A percentile compares a stretch with the other conserved stretches of the same genome.
phyloP scores from a whole-genome alignment of 2,113 vertebrate species.

The Arothron firmamentum region DNA sequence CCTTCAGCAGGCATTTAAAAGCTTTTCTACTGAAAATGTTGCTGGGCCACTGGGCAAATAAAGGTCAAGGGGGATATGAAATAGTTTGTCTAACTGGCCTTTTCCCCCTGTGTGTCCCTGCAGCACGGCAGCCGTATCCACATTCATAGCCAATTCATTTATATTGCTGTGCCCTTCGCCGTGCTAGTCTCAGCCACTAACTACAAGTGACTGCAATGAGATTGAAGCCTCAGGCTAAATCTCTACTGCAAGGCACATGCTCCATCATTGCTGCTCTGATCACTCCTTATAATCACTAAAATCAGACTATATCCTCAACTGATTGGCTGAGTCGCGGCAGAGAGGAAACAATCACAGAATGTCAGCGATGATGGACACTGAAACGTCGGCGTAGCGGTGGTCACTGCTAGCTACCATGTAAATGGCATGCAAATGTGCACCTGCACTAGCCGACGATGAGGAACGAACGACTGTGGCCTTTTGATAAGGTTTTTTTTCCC shows the following conservation, averaged over 20 bases:
- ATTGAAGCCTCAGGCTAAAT: constrained; percentile 70
- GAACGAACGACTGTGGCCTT: constrained; percentile 58
- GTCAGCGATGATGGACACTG: constrained; percentile 61
- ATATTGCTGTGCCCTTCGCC: constrained; percentile 69
- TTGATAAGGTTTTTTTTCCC: constrained; percentile 60
- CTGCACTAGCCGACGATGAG: constrained; percentile 59
- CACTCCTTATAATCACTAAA: constrained; percentile 71
- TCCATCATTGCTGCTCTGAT: constrained; percentile 67
- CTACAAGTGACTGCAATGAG: constrained; percentile 74
- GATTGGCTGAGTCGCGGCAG: constrained; percentile 58
- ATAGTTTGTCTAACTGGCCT: constrained; percentile 69
- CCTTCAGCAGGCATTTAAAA: constrained; percentile 67
- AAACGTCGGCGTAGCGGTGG: constrained; percentile 51
- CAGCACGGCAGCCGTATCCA: constrained; percentile 50
- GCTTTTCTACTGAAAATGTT: constrained; percentile 61
- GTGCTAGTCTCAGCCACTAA: constrained; percentile 63
- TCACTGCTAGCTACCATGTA: constrained; percentile 67
- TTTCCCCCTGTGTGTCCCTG: constrained; percentile 43
- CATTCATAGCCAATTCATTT: constrained; percentile 72
- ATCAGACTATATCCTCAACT: constrained; percentile 67
- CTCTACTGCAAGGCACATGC: constrained; percentile 61
- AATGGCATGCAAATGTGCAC: constrained; percentile 77
- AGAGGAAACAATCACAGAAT: constrained; percentile 69
- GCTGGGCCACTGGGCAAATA: constrained; percentile 63
- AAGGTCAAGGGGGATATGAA: constrained; percentile 74